Evolutionary conservation across 2,113 vertebrate species (phyloP).

Genomic region (Bubo blakistoni): DNA sequence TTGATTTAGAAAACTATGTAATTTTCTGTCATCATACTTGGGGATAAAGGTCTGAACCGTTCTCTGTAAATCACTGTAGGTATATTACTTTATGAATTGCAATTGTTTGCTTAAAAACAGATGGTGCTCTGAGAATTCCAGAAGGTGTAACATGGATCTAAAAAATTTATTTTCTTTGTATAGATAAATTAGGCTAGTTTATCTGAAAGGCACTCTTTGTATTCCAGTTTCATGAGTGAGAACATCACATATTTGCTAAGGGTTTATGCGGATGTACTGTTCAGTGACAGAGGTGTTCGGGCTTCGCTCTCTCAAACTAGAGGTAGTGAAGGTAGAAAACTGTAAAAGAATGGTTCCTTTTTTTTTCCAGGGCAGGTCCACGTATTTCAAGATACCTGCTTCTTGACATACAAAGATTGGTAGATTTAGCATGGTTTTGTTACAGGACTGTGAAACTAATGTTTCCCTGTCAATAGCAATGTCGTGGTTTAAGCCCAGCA

Average conservation of each 20-base stretch:
- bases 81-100: not conserved
- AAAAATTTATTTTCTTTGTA: not conserved
- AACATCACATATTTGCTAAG: not conserved
- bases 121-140: not conserved
- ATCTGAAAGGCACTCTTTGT: not conserved
- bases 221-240: not conserved
- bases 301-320: not conserved
- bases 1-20: not conserved
- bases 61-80: not conserved
- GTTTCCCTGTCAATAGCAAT: not conserved
- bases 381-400: not conserved
- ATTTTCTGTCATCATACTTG: not conserved
- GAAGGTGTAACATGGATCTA: not conserved
- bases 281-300: not conserved
- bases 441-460: not conserved
- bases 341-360: not conserved
- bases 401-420: not conserved
- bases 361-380: not conserved
- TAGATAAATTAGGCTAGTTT: not conserved
- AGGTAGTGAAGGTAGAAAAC: not conserved
- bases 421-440: not conserved
- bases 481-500: no score
- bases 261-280: not conserved
- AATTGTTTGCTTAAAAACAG: slow-evolving; percentile 36
- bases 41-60: not conserved